Conservation (phyloP, 2,888 invertebrate species). For the Bursaphelenchus okinawaensis region DNA sequence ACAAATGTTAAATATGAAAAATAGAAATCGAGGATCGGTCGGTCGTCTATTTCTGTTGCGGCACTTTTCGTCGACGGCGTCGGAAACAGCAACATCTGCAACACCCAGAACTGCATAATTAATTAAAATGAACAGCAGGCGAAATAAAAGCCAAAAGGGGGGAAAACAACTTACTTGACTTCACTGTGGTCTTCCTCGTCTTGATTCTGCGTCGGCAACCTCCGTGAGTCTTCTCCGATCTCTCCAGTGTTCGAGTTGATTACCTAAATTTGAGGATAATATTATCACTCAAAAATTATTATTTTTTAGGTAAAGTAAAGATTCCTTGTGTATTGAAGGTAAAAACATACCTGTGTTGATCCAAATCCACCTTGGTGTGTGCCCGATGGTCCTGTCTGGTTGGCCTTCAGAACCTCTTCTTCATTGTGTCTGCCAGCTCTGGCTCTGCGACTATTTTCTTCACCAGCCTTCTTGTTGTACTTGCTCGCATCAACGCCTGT, state of each 20-base stretch:
- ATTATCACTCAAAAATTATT: background rate
- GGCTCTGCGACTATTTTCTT: slow-evolving; percentile 7
- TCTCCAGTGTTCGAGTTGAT: slow-evolving; percentile 57
- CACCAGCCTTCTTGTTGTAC: slow-evolving; percentile 10
- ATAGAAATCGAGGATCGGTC: background rate
- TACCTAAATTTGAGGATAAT: slow-evolving; percentile 37
- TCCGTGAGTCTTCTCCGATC: slow-evolving; percentile 37
- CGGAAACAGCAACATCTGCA: slow-evolving; percentile 56
- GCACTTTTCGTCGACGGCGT: slow-evolving; percentile 49
- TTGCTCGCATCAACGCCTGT: slow-evolving; percentile 28
- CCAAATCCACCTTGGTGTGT: slow-evolving; percentile 42
- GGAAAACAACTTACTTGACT: slow-evolving; percentile 38
- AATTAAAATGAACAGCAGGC: too few relatives aligned
- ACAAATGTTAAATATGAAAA: background rate
- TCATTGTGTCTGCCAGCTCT: slow-evolving; percentile 7
- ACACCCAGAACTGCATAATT: background rate
- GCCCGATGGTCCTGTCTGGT: slow-evolving; percentile 16
- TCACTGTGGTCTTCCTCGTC: slow-evolving; percentile 43
- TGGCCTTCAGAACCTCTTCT: slow-evolving; percentile 37
- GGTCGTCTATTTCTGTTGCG: slow-evolving; percentile 26
- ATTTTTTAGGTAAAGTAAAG: too few relatives aligned
- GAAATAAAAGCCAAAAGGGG: too few relatives aligned
- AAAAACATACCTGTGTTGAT: slow-evolving; percentile 50
- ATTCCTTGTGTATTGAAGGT: too few relatives aligned
- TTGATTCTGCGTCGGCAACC: slow-evolving; percentile 26